A percentile compares a stretch with the other conserved stretches of the same genome.
Evolutionary conservation across 2,113 vertebrate species (phyloP).

Genomic region (Arizona elegans): DNA sequence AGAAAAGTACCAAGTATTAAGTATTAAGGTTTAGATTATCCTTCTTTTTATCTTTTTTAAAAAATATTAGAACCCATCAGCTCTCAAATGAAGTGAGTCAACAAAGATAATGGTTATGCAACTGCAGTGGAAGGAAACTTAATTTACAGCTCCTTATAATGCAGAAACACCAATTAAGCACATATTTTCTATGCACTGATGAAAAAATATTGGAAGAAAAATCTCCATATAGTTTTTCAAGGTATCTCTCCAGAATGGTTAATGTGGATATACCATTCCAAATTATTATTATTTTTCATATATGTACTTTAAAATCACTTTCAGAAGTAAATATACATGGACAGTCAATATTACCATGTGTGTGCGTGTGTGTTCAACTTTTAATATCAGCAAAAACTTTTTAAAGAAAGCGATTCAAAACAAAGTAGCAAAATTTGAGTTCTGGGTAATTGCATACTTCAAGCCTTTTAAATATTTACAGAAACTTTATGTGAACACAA

Average conservation of each 20-base stretch:
- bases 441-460: background rate
- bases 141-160: background rate
- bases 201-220: background rate
- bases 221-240: background rate
- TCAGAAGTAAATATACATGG: background rate
- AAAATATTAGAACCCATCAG: background rate
- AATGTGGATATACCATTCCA: background rate
- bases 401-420: background rate
- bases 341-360: background rate
- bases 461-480: background rate
- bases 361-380: background rate
- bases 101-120: background rate
- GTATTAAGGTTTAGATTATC: background rate
- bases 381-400: background rate
- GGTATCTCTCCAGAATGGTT: background rate
- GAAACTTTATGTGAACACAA: background rate
- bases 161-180: background rate
- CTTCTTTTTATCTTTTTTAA: background rate
- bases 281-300: background rate
- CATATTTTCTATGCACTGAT: background rate
- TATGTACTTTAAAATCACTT: background rate
- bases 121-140: background rate
- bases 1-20: background rate
- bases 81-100: background rate
- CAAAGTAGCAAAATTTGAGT: background rate